phyloP scores from a whole-genome alignment of 2,797 vertebrate genomes.

The Heliangelus exortis region DNA sequence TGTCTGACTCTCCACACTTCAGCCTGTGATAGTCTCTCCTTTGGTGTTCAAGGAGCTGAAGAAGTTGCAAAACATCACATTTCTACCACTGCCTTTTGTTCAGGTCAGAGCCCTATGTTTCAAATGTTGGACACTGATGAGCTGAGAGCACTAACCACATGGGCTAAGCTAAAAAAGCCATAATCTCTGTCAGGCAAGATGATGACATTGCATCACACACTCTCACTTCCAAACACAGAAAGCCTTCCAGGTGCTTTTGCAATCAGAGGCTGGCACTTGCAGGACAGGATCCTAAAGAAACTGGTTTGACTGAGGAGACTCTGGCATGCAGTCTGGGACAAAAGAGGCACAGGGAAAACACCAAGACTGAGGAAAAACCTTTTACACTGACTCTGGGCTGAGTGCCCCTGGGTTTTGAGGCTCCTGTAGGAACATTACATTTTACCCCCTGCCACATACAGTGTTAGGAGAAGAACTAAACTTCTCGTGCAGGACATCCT shows the following conservation, averaged over 20 bases:
- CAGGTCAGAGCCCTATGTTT: neutral
- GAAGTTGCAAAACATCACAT: neutral
- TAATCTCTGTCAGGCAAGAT: neutral
- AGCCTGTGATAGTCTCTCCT: neutral
- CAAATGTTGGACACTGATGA: neutral
- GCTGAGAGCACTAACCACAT: accelerated
- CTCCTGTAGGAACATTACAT: neutral
- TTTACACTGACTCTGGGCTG: neutral
- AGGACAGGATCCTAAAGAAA: neutral
- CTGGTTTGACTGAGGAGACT: neutral
- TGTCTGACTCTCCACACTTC: neutral
- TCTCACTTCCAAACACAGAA: neutral
- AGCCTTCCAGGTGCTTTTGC: neutral
- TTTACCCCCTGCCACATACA: neutral
- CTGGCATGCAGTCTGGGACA: neutral
- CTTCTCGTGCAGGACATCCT: neutral
- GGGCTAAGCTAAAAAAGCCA: neutral
- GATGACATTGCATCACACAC: accelerated
- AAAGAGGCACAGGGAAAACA: neutral
- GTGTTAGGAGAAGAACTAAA: neutral
- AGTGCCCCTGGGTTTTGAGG: neutral
- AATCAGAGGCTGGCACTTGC: neutral
- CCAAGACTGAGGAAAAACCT: neutral
- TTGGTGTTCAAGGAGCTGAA: neutral
- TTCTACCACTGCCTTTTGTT: neutral